phyloP scores from a whole-genome alignment of 2,888 invertebrate species.

The Phlogophora meticulosa region DNA sequence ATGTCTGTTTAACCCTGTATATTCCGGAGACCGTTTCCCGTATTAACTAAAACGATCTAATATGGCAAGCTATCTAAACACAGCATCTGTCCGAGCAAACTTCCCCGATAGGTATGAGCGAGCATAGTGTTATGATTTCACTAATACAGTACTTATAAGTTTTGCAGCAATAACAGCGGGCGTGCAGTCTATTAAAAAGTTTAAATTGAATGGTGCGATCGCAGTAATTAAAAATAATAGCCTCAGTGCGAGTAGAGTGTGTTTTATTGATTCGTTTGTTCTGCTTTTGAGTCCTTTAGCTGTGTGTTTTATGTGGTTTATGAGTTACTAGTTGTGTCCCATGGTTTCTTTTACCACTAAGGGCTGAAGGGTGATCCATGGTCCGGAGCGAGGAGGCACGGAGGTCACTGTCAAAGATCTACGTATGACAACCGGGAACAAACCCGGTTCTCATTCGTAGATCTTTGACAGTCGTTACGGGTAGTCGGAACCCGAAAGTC shows the following conservation, averaged over 20 bases:
- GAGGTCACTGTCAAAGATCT: too few relatives aligned
- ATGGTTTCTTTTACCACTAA: too few relatives aligned
- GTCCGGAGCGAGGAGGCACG: too few relatives aligned
- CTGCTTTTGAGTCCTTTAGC: slow-evolving; percentile 11
- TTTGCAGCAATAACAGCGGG: slow-evolving; percentile 40
- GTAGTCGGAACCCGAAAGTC: too few relatives aligned
- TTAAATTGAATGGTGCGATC: slow-evolving; percentile 61
- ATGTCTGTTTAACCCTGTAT: too few relatives aligned
- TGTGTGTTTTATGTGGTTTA: too few relatives aligned
- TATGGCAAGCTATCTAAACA: slow-evolving; percentile 15
- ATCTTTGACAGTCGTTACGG: too few relatives aligned
- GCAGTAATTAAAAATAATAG: slow-evolving; percentile 67
- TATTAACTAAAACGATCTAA: not conserved
- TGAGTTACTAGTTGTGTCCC: too few relatives aligned
- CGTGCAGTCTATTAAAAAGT: slow-evolving; percentile 64
- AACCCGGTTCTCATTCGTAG: too few relatives aligned
- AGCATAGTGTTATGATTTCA: slow-evolving; percentile 49
- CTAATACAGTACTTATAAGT: slow-evolving; percentile 49
- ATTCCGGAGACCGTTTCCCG: too few relatives aligned
- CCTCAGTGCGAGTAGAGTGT: slow-evolving; percentile 33
- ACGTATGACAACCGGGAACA: too few relatives aligned
- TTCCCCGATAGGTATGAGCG: slow-evolving; percentile 18
- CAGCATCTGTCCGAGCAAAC: not conserved
- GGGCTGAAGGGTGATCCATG: too few relatives aligned
- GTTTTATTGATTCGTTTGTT: slow-evolving; percentile 45